Percentiles rank a stretch among this genome's conserved stretches.
phyloP scores from a whole-genome alignment of 23 tunicate genomes.

The Clavelina lepadiformis region DNA sequence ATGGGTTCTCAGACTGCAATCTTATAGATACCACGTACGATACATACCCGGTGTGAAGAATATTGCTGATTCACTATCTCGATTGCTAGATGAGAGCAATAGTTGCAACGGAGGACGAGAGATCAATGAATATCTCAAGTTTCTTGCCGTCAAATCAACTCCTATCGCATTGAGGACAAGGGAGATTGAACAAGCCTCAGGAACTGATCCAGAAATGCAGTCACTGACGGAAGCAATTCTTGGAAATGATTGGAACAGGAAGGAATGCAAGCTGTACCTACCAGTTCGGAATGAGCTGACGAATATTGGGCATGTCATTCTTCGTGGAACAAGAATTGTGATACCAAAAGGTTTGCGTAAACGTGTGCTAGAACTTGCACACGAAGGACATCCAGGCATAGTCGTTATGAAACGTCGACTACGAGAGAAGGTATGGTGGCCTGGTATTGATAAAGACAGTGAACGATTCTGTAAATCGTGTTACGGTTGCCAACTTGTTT shows the following conservation, averaged over 20 bases:
- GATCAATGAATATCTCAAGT: no score
- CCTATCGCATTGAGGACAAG: not conserved
- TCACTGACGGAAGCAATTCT: no score
- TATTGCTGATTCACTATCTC: conserved; percentile 3
- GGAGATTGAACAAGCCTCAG: conserved; percentile 1
- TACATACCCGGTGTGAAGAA: not conserved
- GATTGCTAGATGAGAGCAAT: not conserved
- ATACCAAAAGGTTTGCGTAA: conserved; percentile 6
- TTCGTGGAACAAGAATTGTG: conserved; percentile 20
- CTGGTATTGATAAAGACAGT: no score
- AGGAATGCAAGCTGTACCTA: no score
- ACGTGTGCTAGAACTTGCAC: conserved; percentile 17
- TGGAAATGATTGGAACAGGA: no score
- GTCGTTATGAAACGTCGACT: conserved; percentile 16
- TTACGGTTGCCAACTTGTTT: conserved; percentile 15
- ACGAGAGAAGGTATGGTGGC: conserved; percentile 15
- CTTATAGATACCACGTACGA: not conserved
- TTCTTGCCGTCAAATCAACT: no score
- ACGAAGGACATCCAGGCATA: conserved; percentile 19
- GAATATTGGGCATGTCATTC: not conserved
- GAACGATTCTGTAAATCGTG: conserved; percentile 17
- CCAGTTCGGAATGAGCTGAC: conserved; percentile 14
- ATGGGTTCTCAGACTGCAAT: conserved; percentile 10
- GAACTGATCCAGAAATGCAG: not conserved
- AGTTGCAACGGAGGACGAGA: not conserved